Base-by-base conservation (phyloP, 1,140 invertebrate genomes). In the Drosophila micromelanica region DNA sequence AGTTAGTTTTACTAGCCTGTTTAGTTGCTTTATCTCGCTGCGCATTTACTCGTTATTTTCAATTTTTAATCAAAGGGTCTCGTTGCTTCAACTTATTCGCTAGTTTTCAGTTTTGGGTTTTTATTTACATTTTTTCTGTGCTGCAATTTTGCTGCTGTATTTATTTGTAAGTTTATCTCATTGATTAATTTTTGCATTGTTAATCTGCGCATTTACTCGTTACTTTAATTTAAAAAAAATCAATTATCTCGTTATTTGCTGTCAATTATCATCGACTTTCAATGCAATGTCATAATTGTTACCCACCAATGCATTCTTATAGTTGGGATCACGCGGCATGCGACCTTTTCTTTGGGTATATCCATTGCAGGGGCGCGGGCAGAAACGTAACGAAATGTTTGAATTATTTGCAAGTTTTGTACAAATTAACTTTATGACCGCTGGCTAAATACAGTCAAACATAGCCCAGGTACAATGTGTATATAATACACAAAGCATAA, bases 401-500 rank as follows among this genome's bases (percentile, higher is more conserved):
- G 84, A 89, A 87, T 87, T 87, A 89, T 87, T 87, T 84, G 78
- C 79, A 73, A 89, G 79, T 89, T 87, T 87, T 87, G 84, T 89
- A 89, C 84, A 87, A 87, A 87, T 87, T 87, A 87, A 87, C 82
- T 87, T 87, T 89, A 79, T 87, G 84, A 87, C 82, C 82, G 84
- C 82, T 73, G 84, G 82, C 82, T 87, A 89, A 87, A 87, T 87
- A 89, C 85, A 87, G 79, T 81, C 82, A 86, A 86, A 86, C 82
- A 82, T 87, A 45, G 73, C 74, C 59, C 48, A 71, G 70, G 56
- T 71, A 86, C 81, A 87, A 87, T 86, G 82, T 86, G 82, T 87
- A 87, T 87, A 86, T 78, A 86, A 86, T 84, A 86, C 82, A 86
- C 80, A 86, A 86, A 86, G 81, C 81, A 86, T 87, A 86, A 86